Evolutionary conservation across 2,113 vertebrate species (phyloP), one percentile per base, ranked within the genome.

Genomic region (Tiliqua scincoides): DNA sequence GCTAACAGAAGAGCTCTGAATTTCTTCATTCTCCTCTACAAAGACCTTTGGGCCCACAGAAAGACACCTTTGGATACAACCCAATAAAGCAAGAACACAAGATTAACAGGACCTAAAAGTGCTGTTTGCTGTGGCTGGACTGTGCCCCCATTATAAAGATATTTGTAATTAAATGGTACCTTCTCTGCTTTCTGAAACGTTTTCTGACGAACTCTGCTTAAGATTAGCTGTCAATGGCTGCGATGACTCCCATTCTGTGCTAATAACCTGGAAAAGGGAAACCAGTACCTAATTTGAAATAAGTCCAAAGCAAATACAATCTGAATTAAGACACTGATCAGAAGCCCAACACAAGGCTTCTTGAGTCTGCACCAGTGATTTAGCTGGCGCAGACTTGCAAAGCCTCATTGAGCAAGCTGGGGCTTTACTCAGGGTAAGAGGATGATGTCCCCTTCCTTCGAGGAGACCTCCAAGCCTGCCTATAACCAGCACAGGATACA

Each of bases 161-260:
- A 14, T 4, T 40, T 15, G 37, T 18, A 20, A 20, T 71, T 40
- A 87, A 85, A 35, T 18, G 20, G 1, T 89, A 97, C 96, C 96
- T 94, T 93, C 91, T 3, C 1, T 71, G 76, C 21, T 84, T 4
- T 95, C 96, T 37, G 89, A 21, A 79, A 78, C 9, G 11, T 65
- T 21, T 75, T 93, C 95, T 83, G 80, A 63, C 35, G 70, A 61
- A 77, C 82, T 85, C 11, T 89, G 83, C 2, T 89, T 88, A 1
- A 90, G n/a, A 52, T 85, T 89, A 61, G 86, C 52, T n/a, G 82
- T n/a, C 3, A 93, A 91, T 23, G 76, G 37, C 1, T 84, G 87
- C 61, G 91, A 63, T 2, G 89, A 85, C 0, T 79, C 40, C 95
- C 88, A 91, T 0, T 90, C 85, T 14, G 90, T 3, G 17, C 71